A percentile compares a stretch with the other conserved stretches of the same genome.
Evolutionary conservation across 1,140 invertebrate genomes (phyloP).

Genomic region (Drosophila fuyamai): DNA sequence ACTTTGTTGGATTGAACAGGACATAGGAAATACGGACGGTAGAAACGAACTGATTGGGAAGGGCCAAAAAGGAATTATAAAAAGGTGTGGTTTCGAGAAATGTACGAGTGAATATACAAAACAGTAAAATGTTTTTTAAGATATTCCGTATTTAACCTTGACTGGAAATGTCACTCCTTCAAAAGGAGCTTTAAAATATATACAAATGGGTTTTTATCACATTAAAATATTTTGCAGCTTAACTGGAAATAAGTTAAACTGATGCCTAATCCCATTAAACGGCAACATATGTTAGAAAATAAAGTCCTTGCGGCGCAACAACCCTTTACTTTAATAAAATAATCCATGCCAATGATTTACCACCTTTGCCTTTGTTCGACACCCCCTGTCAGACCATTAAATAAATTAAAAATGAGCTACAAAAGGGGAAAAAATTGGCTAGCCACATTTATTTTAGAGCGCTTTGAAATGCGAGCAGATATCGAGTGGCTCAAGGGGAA

Average conservation of each 20-base stretch:
- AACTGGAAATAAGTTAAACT: conserved; percentile 11
- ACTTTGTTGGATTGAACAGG: conserved; percentile 46
- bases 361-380: conserved; percentile 19
- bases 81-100: conserved; percentile 4
- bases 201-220: no score
- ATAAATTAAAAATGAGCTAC: conserved; percentile 53
- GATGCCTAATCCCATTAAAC: conserved; percentile 23
- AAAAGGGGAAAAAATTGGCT: conserved; percentile 16
- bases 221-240: background rate
- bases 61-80: conserved; percentile 4
- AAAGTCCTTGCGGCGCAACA: conserved; percentile 3
- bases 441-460: conserved; percentile 28
- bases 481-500: conserved; percentile 15
- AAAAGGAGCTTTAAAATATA: no score
- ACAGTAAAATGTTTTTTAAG: no score
- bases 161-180: no score
- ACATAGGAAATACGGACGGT: conserved; percentile 1
- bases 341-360: conserved; percentile 22
- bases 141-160: no score
- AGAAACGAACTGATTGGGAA: conserved; percentile 15
- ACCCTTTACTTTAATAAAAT: conserved; percentile 12
- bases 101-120: background rate
- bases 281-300: conserved; percentile 20
- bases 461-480: conserved; percentile 23
- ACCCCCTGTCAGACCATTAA: conserved; percentile 40